Evolutionary conservation across 2,888 invertebrate genomes (phyloP), one percentile per base, ranked within the genome.

Genomic region (Drosophila pseudotalamancana): DNA sequence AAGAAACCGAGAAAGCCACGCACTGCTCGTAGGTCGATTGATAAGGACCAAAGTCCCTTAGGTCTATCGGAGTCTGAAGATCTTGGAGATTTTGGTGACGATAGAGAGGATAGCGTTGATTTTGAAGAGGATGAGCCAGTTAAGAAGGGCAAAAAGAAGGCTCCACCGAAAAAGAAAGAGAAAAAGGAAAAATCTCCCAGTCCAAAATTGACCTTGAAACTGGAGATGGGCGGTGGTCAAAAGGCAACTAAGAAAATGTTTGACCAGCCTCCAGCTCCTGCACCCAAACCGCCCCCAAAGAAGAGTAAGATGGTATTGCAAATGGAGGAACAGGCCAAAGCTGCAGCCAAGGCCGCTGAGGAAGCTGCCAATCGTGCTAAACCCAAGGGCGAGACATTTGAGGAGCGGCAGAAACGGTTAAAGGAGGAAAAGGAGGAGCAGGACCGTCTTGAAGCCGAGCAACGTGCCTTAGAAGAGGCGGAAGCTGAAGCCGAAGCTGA

Each of bases 201-300:
- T 37, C 91, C 89, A 14, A 91, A 90, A 69, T 72, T 89, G 72
- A 82, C 89, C 42, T 86, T 91, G 63, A 91, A 91, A 77, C 72
- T 90, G 46, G 90, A 91, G 77, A 78, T 92, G 21, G 89, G 91
- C 2, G 89, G 89, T 3, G 91, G 91, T 5, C 87, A 88, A 37
- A 90, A 89, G 51, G 89, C 89, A 12, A 89, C 79, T 70, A 91
- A 90, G 79, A 91, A 91, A 70, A 90, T 88, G 90, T 91, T 89
- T 65, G 90, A 91, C 67, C 87, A 90, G 57, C 87, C 86, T 83
- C 34, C 73, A 78, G 87, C 86, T 31, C 72, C 83, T 25, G 87
- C 84, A 6, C 88, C 90, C 4, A 90, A 90, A 55, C 90, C 91
- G 27, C 90, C 91, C 34, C 90, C 91, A 53, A 90, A 90, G 63